Percentiles rank a stretch among this genome's conserved stretches.
phyloP scores from a whole-genome alignment of 2,888 invertebrate genomes.

The Heliconius ismenius region DNA sequence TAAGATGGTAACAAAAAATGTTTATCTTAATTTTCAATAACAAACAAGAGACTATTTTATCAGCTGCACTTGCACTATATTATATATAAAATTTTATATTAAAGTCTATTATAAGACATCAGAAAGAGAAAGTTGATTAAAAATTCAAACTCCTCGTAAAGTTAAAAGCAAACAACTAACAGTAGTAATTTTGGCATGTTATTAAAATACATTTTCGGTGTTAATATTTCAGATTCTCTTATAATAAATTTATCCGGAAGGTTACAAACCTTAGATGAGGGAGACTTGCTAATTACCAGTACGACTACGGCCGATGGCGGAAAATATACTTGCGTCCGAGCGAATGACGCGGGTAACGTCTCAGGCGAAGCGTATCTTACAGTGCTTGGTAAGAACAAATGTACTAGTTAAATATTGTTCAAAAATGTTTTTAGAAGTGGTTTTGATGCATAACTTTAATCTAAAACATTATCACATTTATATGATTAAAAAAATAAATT shows the following conservation, averaged over 20 bases:
- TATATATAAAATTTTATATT: constrained; percentile 5
- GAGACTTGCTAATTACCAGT: constrained; percentile 93
- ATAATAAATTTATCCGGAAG: constrained; percentile 84
- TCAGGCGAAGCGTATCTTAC: constrained; percentile 90
- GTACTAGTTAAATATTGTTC: background rate
- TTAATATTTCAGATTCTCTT: constrained; percentile 66
- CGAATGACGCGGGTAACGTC: constrained; percentile 94
- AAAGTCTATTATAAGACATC: background rate
- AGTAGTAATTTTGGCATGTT: constrained; percentile 20
- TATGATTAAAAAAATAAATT: background rate
- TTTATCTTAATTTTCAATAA: too few relatives aligned
- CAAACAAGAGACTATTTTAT: too few relatives aligned
- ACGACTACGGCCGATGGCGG: constrained; percentile 92
- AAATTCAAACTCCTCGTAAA: constrained; percentile 37
- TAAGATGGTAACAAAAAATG: background rate
- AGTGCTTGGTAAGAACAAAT: constrained; percentile 85
- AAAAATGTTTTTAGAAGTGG: background rate
- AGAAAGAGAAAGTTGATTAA: constrained; percentile 26
- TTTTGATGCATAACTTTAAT: background rate
- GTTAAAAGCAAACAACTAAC: constrained; percentile 32
- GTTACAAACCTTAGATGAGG: constrained; percentile 91
- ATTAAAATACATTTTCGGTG: constrained; percentile 22
- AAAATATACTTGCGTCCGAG: constrained; percentile 92
- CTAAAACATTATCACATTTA: background rate
- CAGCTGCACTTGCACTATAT: constrained; percentile 2